Conservation (phyloP, 2,113 vertebrate genomes). For the Abramis brama region DNA sequence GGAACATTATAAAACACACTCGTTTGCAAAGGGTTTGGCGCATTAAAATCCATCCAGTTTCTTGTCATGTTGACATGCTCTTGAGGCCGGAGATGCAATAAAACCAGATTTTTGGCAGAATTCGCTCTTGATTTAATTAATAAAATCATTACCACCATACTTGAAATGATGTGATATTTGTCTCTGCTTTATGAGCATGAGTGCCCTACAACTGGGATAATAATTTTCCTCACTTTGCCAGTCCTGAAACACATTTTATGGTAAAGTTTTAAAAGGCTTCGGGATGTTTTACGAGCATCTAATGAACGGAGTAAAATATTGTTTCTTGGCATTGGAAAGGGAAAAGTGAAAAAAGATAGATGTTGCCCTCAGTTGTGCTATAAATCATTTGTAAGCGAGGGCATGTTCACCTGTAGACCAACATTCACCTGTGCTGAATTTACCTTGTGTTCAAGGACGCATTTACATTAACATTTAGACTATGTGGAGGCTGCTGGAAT, state of each 20-base stretch:
- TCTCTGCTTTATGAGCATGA: constrained; percentile 58
- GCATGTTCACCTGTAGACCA: constrained; percentile 63
- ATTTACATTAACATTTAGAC: constrained; percentile 30
- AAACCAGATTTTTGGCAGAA: constrained; percentile 34
- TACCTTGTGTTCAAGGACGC: constrained; percentile 55
- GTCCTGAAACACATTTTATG: constrained; percentile 69
- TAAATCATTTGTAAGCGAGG: constrained; percentile 71
- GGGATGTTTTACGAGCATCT: constrained; percentile 71
- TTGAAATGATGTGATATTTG: constrained; percentile 56
- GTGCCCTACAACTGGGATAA: constrained; percentile 43
- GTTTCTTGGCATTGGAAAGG: constrained; percentile 57
- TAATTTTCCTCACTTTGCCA: constrained; percentile 64
- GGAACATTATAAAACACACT: constrained; percentile 47
- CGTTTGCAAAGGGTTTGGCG: constrained; percentile 11
- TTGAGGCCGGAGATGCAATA: constrained; percentile 15
- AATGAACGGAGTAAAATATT: constrained; percentile 72
- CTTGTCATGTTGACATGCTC: constrained; percentile 37
- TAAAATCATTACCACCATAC: constrained; percentile 44
- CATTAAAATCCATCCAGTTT: constrained; percentile 24
- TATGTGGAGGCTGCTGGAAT: neutral
- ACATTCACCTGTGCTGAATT: constrained; percentile 61
- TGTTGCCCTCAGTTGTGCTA: constrained; percentile 65
- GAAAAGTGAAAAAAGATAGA: constrained; percentile 60
- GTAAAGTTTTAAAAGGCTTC: constrained; percentile 67
- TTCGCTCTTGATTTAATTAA: constrained; percentile 46